Evolutionary conservation across 2,797 vertebrate species (phyloP).

Genomic region (Buceros bicornis): DNA sequence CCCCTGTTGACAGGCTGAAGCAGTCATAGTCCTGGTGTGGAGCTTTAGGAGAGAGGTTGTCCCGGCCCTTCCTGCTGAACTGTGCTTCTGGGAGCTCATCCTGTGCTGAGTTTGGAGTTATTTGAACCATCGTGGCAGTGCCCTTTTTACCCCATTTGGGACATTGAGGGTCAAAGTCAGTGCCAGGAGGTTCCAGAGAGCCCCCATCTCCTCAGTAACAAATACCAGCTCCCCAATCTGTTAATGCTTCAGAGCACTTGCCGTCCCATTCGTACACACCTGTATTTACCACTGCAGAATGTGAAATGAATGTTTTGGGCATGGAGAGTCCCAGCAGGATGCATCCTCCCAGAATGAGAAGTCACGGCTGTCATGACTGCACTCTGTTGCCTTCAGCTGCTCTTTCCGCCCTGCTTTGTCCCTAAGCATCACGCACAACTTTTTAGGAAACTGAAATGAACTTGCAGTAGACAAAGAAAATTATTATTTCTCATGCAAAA

Average conservation of each 20-base stretch:
- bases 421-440: background rate
- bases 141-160: background rate
- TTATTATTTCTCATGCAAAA: background rate
- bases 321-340: background rate
- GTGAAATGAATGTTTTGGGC: fast-evolving
- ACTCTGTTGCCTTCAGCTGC: background rate
- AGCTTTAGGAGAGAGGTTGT: background rate
- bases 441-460: background rate
- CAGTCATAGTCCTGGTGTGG: background rate
- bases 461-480: background rate
- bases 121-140: background rate
- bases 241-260: background rate
- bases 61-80: background rate
- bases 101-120: background rate
- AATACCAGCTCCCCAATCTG: background rate
- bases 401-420: background rate
- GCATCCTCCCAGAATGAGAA: background rate
- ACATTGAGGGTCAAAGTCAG: background rate
- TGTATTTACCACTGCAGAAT: fast-evolving
- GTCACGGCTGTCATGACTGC: fast-evolving
- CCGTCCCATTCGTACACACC: background rate
- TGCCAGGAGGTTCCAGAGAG: background rate
- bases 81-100: background rate
- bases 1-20: background rate
- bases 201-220: background rate